A percentile compares a stretch with the other conserved stretches of the same genome.
Evolutionary conservation across 2,113 vertebrate species (phyloP).

Genomic region (Emydocephalus ijimae): DNA sequence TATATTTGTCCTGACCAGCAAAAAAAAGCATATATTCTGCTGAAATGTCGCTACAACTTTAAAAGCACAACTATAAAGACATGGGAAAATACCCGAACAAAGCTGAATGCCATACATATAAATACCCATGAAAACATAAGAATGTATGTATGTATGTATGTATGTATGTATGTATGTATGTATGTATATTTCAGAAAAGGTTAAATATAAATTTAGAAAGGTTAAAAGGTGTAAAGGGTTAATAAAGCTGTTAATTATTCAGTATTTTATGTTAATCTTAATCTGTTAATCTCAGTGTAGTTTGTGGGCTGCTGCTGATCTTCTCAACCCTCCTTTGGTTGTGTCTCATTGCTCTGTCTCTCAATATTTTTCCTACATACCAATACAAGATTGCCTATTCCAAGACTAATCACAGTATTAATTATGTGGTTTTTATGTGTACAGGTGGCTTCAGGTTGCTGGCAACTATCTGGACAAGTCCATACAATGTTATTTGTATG

Average conservation of each 20-base stretch:
- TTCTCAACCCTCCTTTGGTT: neutral
- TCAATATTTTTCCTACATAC: neutral
- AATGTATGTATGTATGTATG: too few species aligned
- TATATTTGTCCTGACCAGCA: neutral
- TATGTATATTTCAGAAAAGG: too few species aligned
- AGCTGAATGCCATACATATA: too few species aligned
- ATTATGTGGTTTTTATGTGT: neutral
- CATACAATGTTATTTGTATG: neutral
- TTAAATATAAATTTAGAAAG: neutral
- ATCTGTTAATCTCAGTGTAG: neutral
- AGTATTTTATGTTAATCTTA: neutral
- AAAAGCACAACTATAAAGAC: too few species aligned
- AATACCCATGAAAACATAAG: too few species aligned
- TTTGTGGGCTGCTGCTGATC: neutral
- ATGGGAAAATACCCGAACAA: too few species aligned
- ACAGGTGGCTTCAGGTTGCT: neutral
- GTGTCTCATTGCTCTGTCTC: neutral
- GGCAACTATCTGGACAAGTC: neutral
- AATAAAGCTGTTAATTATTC: neutral
- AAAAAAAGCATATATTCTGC: neutral
- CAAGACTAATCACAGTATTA: neutral
- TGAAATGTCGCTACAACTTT: too few species aligned
- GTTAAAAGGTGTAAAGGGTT: neutral
- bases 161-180: too few species aligned
- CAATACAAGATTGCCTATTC: neutral